These are phyloP conservation scores for Druceiella hillmani DNA, from an alignment of 2,888 invertebrate species.

Conservation along the genomic window DNA sequence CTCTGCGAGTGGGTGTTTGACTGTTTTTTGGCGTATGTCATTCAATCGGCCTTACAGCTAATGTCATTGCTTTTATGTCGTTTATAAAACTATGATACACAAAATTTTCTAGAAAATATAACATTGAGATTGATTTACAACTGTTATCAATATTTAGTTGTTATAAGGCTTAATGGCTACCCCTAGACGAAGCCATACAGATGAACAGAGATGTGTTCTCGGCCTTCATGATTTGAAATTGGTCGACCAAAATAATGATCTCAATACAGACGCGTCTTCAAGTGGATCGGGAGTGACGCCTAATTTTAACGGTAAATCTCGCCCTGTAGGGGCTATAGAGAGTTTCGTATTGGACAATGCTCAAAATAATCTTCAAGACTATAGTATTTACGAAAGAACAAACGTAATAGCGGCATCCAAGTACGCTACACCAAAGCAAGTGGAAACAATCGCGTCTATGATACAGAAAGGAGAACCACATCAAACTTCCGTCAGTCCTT, in stretches of 20 bases:
- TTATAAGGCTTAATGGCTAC: conserved; percentile 33
- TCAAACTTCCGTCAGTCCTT: conserved; percentile 47
- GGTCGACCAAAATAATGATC: conserved; percentile 46
- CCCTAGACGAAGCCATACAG: conserved; percentile 33
- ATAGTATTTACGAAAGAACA: conserved; percentile 59
- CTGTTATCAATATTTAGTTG: not conserved
- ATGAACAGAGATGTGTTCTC: conserved; percentile 45
- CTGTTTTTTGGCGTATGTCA: too few species aligned
- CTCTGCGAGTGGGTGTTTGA: too few species aligned
- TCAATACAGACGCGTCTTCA: conserved; percentile 47
- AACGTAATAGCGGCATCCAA: conserved; percentile 73
- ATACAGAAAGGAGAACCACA: conserved; percentile 24
- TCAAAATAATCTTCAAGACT: conserved; percentile 42
- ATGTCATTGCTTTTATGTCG: too few species aligned
- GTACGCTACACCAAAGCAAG: conserved; percentile 70
- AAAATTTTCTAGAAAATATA: too few species aligned
- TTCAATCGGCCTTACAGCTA: too few species aligned
- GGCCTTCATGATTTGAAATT: conserved; percentile 50
- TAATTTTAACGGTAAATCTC: conserved; percentile 39
- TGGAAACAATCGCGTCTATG: conserved; percentile 52
- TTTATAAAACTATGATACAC: too few species aligned
- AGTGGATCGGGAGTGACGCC: conserved; percentile 37
- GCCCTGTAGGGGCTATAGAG: conserved; percentile 60
- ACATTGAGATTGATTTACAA: not conserved
- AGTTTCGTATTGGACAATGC: conserved; percentile 57